Evolutionary conservation across 2,797 vertebrate species (phyloP).

Genomic region (Hoplostethus atlanticus): DNA sequence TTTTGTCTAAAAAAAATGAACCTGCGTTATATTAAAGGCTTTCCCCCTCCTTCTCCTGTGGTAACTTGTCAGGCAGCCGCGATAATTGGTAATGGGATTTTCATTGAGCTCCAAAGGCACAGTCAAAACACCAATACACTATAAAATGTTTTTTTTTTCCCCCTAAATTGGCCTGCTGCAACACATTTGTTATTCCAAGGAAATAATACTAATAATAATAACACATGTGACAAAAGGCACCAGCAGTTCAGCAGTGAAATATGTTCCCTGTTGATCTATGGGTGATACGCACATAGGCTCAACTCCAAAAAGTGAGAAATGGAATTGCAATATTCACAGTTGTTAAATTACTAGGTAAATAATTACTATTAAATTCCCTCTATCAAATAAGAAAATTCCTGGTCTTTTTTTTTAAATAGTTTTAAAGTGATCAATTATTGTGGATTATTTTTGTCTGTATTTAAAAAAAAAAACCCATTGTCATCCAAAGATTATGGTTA

Average conservation of each 20-base stretch:
- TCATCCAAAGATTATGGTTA: constrained; percentile 1
- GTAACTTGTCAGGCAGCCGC: constrained; percentile 64
- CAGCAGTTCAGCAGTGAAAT: constrained; percentile 11
- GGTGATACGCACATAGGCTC: not conserved
- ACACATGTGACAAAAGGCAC: constrained; percentile 32
- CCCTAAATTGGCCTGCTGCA: constrained; percentile 31
- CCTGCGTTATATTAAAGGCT: constrained; percentile 45
- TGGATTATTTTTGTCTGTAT: not conserved
- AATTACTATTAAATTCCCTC: not conserved
- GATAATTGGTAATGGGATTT: constrained; percentile 74
- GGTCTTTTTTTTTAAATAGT: constrained; percentile 8
- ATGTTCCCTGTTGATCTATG: not conserved
- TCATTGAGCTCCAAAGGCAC: constrained; percentile 60
- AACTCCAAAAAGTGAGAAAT: not conserved
- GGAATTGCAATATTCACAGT: too few species aligned
- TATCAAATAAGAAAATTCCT: not conserved
- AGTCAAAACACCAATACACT: constrained; percentile 52
- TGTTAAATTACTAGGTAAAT: not conserved
- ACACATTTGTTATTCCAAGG: constrained; percentile 43
- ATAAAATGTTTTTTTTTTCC: constrained; percentile 55
- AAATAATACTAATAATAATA: constrained; percentile 33
- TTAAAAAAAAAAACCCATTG: constrained; percentile 13
- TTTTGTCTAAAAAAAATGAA: constrained; percentile 52
- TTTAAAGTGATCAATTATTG: not conserved
- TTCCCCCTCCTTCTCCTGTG: constrained; percentile 46